Percentiles rank a stretch among this genome's conserved stretches.
These are phyloP conservation scores for Phyllotreta cruciferae DNA, from an alignment of 2,888 invertebrate genomes.

Conservation along the genomic window DNA sequence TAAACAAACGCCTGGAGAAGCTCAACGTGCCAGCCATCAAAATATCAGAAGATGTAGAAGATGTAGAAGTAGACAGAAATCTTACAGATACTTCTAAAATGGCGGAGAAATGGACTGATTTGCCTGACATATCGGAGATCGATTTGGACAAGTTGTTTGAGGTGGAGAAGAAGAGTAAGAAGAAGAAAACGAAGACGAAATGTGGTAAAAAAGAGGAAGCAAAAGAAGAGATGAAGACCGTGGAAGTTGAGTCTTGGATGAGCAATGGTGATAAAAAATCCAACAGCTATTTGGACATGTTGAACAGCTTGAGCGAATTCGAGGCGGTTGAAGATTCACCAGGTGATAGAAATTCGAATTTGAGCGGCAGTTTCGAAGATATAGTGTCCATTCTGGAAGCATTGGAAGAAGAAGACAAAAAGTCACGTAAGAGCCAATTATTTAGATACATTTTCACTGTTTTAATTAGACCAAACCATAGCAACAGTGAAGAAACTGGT, in stretches of 20 bases:
- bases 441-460: not conserved
- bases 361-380: conserved; percentile 57
- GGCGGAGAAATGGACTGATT: conserved; percentile 39
- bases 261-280: conserved; percentile 36
- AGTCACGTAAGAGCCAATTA: conserved; percentile 53
- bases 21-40: conserved; percentile 6
- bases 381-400: conserved; percentile 60
- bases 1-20: conserved; percentile 24
- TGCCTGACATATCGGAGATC: conserved; percentile 48
- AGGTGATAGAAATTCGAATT: conserved; percentile 38
- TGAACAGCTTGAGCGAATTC: conserved; percentile 49
- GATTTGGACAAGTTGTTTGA: conserved; percentile 49
- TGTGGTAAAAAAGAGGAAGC: not conserved
- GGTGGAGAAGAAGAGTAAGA: conserved; percentile 23
- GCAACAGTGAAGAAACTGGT: conserved; percentile 55
- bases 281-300: conserved; percentile 50
- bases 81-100: conserved; percentile 46
- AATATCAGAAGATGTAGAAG: conserved; percentile 21
- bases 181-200: conserved; percentile 13
- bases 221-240: conserved; percentile 24
- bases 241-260: conserved; percentile 15
- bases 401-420: conserved; percentile 60
- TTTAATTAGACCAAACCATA: conserved; percentile 51
- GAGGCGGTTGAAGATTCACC: conserved; percentile 36
- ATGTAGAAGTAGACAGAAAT: conserved; percentile 34